phyloP scores from a whole-genome alignment of 2,113 vertebrate genomes.

The Tenrec ecaudatus region DNA sequence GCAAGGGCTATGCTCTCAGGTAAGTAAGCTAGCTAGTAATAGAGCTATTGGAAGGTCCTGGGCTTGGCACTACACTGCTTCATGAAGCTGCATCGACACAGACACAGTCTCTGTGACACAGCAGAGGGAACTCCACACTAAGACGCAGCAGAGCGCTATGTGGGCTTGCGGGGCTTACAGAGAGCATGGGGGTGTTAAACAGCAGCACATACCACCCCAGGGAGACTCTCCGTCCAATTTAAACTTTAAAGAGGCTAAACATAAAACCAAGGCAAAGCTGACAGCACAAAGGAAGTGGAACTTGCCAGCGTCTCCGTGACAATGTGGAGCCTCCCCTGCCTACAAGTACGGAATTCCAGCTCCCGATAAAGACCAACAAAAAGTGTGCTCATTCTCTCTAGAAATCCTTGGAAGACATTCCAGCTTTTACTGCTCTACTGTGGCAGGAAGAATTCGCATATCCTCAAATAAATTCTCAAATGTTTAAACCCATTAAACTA shows the following conservation, averaged over 20 bases:
- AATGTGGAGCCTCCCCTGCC: not conserved
- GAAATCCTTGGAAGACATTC: not conserved
- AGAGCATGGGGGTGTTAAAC: not conserved
- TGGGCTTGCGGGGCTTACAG: not conserved
- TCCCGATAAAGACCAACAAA: not conserved
- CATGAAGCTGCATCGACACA: no score
- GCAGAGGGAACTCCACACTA: rapidly evolving
- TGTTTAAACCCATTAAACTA: not conserved
- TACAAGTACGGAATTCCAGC: not conserved
- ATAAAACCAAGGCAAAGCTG: not conserved
- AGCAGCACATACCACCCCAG: not conserved
- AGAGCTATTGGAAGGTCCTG: rapidly evolving
- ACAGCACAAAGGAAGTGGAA: not conserved
- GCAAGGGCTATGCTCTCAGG: no score
- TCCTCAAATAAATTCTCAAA: not conserved
- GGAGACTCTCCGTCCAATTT: not conserved
- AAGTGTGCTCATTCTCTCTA: not conserved
- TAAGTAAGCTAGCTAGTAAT: rapidly evolving
- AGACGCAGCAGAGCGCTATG: not conserved
- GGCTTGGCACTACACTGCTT: not conserved
- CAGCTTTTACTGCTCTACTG: rapidly evolving
- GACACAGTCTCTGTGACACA: no score
- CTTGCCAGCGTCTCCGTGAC: not conserved
- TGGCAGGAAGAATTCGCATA: not conserved
- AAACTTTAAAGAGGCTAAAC: not conserved